Conservation (phyloP, 2,888 invertebrate genomes). For the Brachylomia viminalis region DNA sequence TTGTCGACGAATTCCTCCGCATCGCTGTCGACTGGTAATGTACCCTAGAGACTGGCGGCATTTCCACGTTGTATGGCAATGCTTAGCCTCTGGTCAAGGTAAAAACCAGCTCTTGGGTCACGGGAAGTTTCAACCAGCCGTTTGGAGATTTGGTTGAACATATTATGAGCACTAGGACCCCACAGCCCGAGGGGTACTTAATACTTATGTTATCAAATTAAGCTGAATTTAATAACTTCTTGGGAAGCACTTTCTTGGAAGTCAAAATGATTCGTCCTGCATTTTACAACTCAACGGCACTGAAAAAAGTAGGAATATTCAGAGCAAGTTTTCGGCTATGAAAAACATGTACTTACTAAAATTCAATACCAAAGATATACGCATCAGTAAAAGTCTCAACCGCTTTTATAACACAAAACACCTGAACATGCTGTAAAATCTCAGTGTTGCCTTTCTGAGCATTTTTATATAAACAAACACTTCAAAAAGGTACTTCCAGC, state of each 20-base stretch:
- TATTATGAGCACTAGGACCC: too few relatives aligned
- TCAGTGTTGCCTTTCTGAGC: constrained; percentile 14
- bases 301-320: background rate
- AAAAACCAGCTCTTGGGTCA: too few relatives aligned
- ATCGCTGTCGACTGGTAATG: too few relatives aligned
- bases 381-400: constrained; percentile 7
- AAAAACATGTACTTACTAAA: background rate
- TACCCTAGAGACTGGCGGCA: too few relatives aligned
- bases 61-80: too few relatives aligned
- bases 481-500: constrained; percentile 22
- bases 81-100: too few relatives aligned
- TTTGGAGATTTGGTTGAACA: too few relatives aligned
- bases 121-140: too few relatives aligned
- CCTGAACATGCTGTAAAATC: constrained; percentile 40
- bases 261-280: background rate
- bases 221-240: background rate
- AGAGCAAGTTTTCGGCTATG: background rate
- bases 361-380: constrained; percentile 6
- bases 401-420: constrained; percentile 19
- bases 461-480: constrained; percentile 22
- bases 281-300: background rate
- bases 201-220: background rate
- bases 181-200: too few relatives aligned
- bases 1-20: too few relatives aligned
- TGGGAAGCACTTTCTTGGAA: background rate